phyloP scores from a whole-genome alignment of 2,113 vertebrate species.

The Hymenochirus boettgeri region DNA sequence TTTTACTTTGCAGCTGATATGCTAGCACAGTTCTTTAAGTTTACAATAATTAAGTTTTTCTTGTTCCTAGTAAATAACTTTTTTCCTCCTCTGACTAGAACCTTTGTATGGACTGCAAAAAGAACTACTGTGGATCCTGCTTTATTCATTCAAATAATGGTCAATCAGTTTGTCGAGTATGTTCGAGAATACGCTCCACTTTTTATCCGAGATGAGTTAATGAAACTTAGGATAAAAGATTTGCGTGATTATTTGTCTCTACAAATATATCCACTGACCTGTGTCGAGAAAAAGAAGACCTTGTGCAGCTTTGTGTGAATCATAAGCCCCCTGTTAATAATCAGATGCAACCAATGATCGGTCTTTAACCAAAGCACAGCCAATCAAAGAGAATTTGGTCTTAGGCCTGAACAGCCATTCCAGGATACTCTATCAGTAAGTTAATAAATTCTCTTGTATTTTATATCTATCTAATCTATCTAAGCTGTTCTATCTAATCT shows the following conservation, averaged over 20 bases:
- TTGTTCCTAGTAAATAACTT: no score
- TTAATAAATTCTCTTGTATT: not conserved
- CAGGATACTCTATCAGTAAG: conserved; percentile 21
- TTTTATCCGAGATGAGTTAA: conserved; percentile 79
- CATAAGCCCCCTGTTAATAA: conserved; percentile 64
- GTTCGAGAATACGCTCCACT: conserved; percentile 83
- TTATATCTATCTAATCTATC: no score
- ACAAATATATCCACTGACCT: conserved; percentile 80
- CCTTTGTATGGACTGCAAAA: conserved; percentile 86
- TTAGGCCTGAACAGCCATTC: not conserved
- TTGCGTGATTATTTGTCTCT: conserved; percentile 88
- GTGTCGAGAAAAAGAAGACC: conserved; percentile 93
- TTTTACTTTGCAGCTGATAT: conserved; percentile 21
- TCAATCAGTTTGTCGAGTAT: conserved; percentile 84
- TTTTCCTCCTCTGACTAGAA: conserved; percentile 60
- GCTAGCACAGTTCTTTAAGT: no score
- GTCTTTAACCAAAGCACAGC: conserved; percentile 2
- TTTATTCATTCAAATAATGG: conserved; percentile 62
- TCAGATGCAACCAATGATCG: conserved; percentile 52
- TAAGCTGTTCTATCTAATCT: no score
- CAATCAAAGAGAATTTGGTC: not conserved
- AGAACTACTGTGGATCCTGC: conserved; percentile 77
- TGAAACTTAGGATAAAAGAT: conserved; percentile 97
- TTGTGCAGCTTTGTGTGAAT: conserved; percentile 84
- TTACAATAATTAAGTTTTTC: not conserved